These are phyloP conservation scores for Danio tinwini DNA, from an alignment of 2,797 vertebrate genomes.

Conservation along the genomic window DNA sequence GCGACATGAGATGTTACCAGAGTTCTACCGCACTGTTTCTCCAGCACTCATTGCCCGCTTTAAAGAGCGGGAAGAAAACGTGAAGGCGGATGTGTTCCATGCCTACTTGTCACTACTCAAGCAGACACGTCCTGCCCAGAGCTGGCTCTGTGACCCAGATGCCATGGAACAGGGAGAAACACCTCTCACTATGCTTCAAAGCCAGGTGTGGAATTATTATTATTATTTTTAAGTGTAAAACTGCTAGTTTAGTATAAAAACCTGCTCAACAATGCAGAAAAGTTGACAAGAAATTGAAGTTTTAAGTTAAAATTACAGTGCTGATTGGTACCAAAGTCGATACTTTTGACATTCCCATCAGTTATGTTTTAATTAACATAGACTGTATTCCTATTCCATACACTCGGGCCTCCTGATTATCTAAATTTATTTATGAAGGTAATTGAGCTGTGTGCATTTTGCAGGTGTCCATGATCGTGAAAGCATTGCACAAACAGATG, in stretches of 20 bases:
- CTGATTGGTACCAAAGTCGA: too few relatives aligned
- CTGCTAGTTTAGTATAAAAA: not conserved
- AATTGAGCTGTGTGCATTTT: constrained; percentile 40
- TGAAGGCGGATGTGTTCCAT: constrained; percentile 98
- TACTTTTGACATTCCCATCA: too few relatives aligned
- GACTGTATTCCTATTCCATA: not conserved
- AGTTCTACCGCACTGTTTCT: constrained; percentile 97
- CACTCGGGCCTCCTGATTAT: not conserved
- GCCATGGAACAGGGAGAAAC: constrained; percentile 99
- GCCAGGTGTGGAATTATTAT: constrained; percentile 80
- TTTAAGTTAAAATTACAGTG: too few relatives aligned
- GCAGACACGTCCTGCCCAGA: constrained; percentile 97
- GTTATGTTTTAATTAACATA: too few relatives aligned
- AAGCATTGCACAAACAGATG: constrained; percentile 98
- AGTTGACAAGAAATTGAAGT: not conserved
- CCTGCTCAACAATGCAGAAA: not conserved
- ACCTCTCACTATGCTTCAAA: constrained; percentile 97
- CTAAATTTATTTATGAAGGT: not conserved
- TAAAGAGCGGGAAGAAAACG: constrained; percentile 98
- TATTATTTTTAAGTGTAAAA: not conserved
- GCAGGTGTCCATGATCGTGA: constrained; percentile 98
- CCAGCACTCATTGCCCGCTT: constrained; percentile 96
- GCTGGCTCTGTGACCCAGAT: constrained; percentile 96
- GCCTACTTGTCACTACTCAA: constrained; percentile 97
- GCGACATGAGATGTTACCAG: constrained; percentile 97